Base-by-base conservation (phyloP, 2,888 invertebrate genomes). In the Metacarcinus magister region DNA sequence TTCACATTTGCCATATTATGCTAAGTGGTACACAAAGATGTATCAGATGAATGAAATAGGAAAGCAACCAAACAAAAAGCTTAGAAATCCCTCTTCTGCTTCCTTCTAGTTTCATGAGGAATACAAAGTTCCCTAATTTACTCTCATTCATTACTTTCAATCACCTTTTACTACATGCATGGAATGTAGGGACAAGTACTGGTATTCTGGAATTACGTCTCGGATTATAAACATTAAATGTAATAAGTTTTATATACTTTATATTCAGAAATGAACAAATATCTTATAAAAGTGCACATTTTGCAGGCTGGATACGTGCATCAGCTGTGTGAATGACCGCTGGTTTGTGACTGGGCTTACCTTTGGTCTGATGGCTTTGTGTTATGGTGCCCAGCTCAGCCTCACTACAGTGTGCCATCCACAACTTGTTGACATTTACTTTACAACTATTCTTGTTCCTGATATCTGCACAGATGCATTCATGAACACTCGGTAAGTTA, bases 301-400 rank as follows among this genome's bases (percentile, higher is more conserved):
- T 28, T 82, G 8, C 90, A 96, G 96, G 96, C 92, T 96, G 60
- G 95, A 96, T 28, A 93, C 92, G 0, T 96, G 96, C 92, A 92
- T 96, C 48, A 96, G 95, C 92, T 46, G 67, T 91, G 92, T 95
- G 23, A 96, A 96, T 82, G 96, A 96, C 44, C 91, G 96, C 13
- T 96, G 96, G 96, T 96, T 96, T 95, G 95, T 96, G 89, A 87
- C 28, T 95, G 96, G 96, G 4, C 60, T 96, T 28, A 46, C 39
- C 28, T 94, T 95, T 60, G 95, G 95, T 8, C 39, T 92, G 39
- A 2, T 48, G 46, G 95, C 96, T 28, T 60, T 96, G 39, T 67
- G 67, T n/a, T 96, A 96, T 43, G 96, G 96, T 23, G 92, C 90
- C 19, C 94, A 95, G 32, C 95, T 96, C 13, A 96, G 95, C 94